Evolutionary conservation across 2,113 vertebrate species (phyloP).

Genomic region (Pygoscelis adeliae): DNA sequence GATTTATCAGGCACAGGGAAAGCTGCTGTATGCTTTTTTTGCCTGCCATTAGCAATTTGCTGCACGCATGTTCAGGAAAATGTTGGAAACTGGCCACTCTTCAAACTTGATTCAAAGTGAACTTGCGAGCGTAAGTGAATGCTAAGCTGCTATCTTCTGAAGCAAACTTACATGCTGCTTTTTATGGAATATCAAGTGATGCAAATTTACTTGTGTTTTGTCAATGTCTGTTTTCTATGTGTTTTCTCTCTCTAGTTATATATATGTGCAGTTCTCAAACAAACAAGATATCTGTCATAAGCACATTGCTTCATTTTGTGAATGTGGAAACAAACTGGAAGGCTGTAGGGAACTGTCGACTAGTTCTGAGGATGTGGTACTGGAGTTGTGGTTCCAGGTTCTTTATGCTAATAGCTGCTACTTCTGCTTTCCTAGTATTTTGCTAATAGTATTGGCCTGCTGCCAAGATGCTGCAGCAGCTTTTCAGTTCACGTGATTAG

Average conservation of each 20-base stretch:
- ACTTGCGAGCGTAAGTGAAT: background rate
- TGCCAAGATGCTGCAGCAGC: background rate
- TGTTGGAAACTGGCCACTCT: background rate
- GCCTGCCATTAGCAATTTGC: background rate
- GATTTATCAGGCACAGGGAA: background rate
- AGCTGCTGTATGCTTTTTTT: background rate
- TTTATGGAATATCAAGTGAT: background rate
- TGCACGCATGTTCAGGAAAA: background rate
- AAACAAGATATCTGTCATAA: too few species aligned
- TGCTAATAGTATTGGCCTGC: background rate
- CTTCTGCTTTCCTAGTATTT: background rate
- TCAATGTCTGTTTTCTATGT: background rate
- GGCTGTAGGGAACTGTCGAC: background rate
- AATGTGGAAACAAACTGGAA: background rate
- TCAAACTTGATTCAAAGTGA: background rate
- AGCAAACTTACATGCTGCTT: background rate
- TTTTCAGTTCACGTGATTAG: background rate
- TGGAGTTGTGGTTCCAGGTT: background rate
- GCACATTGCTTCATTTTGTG: background rate
- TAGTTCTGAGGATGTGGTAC: fast-evolving
- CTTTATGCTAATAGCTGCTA: background rate
- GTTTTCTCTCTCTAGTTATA: background rate
- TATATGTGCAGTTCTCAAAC: too few species aligned
- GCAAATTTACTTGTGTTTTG: background rate
- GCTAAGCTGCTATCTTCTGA: background rate